Conservation (phyloP, 2,113 vertebrate species). For the Menidia beryllina region DNA sequence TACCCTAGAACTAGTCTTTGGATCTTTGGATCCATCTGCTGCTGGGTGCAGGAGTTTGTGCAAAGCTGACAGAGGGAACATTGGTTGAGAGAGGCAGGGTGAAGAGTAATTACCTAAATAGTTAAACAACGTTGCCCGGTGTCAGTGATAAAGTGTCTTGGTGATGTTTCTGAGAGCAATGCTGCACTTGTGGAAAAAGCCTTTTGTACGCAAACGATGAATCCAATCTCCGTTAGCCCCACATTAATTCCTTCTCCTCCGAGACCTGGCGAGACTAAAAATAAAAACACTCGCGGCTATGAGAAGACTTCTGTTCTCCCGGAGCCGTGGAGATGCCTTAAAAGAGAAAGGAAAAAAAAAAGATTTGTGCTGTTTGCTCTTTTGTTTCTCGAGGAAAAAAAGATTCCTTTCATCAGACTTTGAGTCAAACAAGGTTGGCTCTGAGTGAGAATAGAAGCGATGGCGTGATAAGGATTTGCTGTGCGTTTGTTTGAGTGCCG, state of each 20-base stretch:
- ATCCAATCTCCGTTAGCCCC: slow-evolving; percentile 34
- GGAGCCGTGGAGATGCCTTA: background rate
- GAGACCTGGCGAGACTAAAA: slow-evolving; percentile 49
- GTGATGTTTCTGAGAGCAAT: slow-evolving; percentile 45
- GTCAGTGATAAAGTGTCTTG: slow-evolving; percentile 32
- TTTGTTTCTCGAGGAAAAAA: slow-evolving; percentile 48
- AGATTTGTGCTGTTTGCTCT: slow-evolving; percentile 42
- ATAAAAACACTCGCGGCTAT: slow-evolving; percentile 48
- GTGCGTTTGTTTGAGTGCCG: slow-evolving; percentile 47
- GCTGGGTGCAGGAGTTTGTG: no score
- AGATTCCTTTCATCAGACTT: slow-evolving; percentile 49
- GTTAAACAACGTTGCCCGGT: slow-evolving; percentile 21
- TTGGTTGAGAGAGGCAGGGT: background rate
- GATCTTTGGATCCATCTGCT: background rate
- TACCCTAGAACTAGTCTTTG: background rate
- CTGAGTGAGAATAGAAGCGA: slow-evolving; percentile 61
- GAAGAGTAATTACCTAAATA: slow-evolving; percentile 23
- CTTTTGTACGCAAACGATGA: slow-evolving; percentile 60
- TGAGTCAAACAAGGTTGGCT: slow-evolving; percentile 71
- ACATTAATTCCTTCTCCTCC: slow-evolving; percentile 47
- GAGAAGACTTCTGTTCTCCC: slow-evolving; percentile 15
- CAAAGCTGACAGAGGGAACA: background rate
- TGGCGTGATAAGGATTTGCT: slow-evolving; percentile 61
- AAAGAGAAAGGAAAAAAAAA: background rate
- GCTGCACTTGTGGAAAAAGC: slow-evolving; percentile 55